A percentile compares a stretch with the other conserved stretches of the same genome.
Evolutionary conservation across 2,797 vertebrate genomes (phyloP).

Genomic region (Eurystomus glaucurus): DNA sequence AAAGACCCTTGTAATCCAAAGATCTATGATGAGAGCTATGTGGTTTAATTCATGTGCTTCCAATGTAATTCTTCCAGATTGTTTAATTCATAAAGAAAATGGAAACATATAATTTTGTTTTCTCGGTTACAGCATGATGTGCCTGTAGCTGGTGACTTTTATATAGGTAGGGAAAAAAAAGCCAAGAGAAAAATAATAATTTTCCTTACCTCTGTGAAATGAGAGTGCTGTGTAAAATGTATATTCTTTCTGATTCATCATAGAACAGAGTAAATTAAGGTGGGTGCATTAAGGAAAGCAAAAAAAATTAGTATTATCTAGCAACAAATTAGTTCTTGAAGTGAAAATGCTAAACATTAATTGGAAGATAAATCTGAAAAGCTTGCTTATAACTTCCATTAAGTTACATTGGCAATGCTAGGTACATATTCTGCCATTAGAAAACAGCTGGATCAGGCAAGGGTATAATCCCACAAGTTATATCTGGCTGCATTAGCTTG

Average conservation of each 20-base stretch:
- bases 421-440: neutral
- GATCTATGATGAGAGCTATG: neutral
- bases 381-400: neutral
- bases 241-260: neutral
- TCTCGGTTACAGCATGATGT: neutral
- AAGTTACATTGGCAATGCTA: neutral
- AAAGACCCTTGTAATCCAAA: neutral
- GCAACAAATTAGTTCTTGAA: neutral
- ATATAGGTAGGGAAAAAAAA: neutral
- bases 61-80: neutral
- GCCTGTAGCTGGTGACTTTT: slow-evolving; percentile 10
- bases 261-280: neutral
- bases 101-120: slow-evolving; percentile 39
- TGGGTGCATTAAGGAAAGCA: neutral
- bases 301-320: neutral
- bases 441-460: neutral
- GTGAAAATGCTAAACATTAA: neutral
- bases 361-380: slow-evolving; percentile 5
- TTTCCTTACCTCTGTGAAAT: neutral
- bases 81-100: slow-evolving; percentile 20
- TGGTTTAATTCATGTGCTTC: slow-evolving; percentile 7
- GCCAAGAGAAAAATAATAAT: neutral
- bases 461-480: neutral
- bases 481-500: neutral
- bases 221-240: neutral